Percentiles rank a stretch among this genome's conserved stretches.
These are phyloP conservation scores for Hyperoplus immaculatus DNA, from an alignment of 2,797 vertebrate species.

Conservation along the genomic window DNA sequence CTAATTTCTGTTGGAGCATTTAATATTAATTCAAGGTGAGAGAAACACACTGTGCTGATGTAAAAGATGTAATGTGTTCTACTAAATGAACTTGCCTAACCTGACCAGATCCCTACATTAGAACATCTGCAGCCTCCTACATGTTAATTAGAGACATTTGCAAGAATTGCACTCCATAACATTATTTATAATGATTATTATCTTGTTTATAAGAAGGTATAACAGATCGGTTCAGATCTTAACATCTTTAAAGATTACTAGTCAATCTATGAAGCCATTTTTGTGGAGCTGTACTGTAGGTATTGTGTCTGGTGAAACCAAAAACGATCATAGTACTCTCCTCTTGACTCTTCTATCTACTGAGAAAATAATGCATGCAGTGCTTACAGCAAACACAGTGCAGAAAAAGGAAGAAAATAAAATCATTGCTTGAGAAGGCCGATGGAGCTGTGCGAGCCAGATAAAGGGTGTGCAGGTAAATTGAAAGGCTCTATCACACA, in stretches of 20 bases:
- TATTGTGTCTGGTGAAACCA: not conserved
- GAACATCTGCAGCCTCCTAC: not conserved
- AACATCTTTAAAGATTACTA: not conserved
- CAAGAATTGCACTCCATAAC: not conserved
- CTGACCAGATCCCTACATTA: not conserved
- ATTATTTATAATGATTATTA: not conserved
- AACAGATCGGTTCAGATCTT: not conserved
- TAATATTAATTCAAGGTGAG: not conserved
- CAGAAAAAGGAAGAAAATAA: not conserved
- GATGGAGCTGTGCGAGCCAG: not conserved
- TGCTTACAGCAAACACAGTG: not conserved
- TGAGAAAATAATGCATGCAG: not conserved
- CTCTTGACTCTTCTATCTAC: not conserved
- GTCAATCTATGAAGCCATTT: not conserved
- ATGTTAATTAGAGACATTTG: not conserved
- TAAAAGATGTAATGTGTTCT: not conserved
- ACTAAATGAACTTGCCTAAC: not conserved
- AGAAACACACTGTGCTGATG: not conserved
- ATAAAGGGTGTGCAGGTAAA: slow-evolving; percentile 18
- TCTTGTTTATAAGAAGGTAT: not conserved
- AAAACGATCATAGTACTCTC: not conserved
- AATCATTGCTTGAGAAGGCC: slow-evolving; percentile 7
- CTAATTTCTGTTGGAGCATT: not conserved
- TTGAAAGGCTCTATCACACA: slow-evolving; percentile 37
- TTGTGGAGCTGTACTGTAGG: not conserved